phyloP scores from a whole-genome alignment of 2,797 vertebrate genomes.

The Coluber constrictor region DNA sequence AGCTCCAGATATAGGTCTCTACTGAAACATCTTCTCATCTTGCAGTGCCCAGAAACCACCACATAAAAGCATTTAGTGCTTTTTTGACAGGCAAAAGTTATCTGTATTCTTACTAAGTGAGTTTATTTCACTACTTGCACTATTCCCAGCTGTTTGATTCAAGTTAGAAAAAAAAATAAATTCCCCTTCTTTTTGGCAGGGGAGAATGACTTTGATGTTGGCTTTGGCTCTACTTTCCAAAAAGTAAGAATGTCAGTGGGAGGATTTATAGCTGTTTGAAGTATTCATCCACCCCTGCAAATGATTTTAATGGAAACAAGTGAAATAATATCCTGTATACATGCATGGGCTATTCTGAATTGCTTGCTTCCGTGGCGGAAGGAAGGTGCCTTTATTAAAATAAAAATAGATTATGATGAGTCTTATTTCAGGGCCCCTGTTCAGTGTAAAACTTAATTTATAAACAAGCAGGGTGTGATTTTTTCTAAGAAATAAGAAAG shows the following conservation, averaged over 20 bases:
- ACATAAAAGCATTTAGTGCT: not conserved
- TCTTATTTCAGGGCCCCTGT: slow-evolving; percentile 41
- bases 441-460: slow-evolving; percentile 32
- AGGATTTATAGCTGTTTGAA: slow-evolving; percentile 61
- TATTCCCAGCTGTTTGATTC: slow-evolving; percentile 38
- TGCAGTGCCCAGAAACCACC: not conserved
- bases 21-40: not conserved
- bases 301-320: slow-evolving; percentile 49
- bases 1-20: not conserved
- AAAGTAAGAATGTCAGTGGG: slow-evolving; percentile 29
- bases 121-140: slow-evolving; percentile 14
- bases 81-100: slow-evolving; percentile 4
- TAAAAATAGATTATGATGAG: slow-evolving; percentile 51
- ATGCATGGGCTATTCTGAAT: slow-evolving; percentile 14
- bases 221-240: slow-evolving; percentile 40
- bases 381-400: slow-evolving; percentile 48
- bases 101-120: slow-evolving; percentile 20
- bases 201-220: slow-evolving; percentile 44
- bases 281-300: slow-evolving; percentile 37
- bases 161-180: slow-evolving; percentile 41
- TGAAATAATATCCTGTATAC: slow-evolving; percentile 14
- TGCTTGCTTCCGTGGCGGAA: slow-evolving; percentile 36
- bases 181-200: slow-evolving; percentile 39
- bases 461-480: slow-evolving; percentile 9
- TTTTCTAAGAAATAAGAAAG: not conserved